phyloP scores from a whole-genome alignment of 2,888 invertebrate genomes.

The Standfussiana lucernea region DNA sequence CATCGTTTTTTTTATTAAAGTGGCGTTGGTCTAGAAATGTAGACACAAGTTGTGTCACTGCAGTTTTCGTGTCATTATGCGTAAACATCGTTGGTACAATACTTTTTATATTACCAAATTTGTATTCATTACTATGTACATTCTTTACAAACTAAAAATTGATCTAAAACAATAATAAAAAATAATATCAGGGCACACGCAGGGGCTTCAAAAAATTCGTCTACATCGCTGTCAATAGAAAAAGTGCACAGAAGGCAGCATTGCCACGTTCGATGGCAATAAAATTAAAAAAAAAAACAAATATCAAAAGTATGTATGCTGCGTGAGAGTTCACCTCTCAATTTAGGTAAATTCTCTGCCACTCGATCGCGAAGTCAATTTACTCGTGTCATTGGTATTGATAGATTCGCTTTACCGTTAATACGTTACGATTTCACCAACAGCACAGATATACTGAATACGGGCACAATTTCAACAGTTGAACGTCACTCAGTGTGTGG shows the following conservation, averaged over 20 bases:
- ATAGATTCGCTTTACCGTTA: slow-evolving; percentile 41
- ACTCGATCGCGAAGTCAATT: slow-evolving; percentile 49
- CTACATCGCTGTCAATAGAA: neutral
- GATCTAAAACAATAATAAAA: neutral
- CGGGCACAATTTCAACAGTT: slow-evolving; percentile 34
- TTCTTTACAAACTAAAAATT: neutral
- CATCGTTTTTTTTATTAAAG: neutral
- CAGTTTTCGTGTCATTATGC: neutral
- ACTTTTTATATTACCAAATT: too few species aligned
- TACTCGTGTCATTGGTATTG: slow-evolving; percentile 49
- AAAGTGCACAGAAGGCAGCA: neutral
- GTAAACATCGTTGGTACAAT: neutral
- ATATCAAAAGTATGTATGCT: neutral
- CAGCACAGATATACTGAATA: slow-evolving; percentile 27
- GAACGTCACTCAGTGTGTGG: slow-evolving; percentile 35
- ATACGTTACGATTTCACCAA: slow-evolving; percentile 33
- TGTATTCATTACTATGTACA: neutral
- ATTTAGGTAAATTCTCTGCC: slow-evolving; percentile 25
- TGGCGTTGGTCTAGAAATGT: neutral
- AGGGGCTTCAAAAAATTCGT: neutral
- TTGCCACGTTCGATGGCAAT: neutral
- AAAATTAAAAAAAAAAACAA: neutral
- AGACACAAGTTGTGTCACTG: neutral
- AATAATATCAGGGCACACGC: neutral
- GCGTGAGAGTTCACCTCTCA: neutral